Evolutionary conservation across 1,140 invertebrate genomes (phyloP).

Genomic region (Stegodyphus dumicola): DNA sequence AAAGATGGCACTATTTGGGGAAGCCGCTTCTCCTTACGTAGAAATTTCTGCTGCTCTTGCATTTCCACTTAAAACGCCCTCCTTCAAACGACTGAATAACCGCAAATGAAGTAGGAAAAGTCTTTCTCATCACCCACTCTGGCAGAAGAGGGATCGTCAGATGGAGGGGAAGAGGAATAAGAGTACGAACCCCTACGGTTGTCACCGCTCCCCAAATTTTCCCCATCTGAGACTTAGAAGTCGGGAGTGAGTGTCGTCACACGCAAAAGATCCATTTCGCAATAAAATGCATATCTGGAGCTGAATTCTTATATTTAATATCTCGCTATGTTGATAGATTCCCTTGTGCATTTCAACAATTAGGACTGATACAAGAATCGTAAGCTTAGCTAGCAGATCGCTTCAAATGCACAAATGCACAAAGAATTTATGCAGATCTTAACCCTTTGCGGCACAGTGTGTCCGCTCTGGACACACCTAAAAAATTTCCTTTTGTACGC

Average conservation of each 20-base stretch:
- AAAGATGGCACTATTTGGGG: background rate
- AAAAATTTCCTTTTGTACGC: no score
- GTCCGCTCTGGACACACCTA: no score
- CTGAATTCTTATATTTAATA: no score
- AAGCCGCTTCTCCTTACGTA: background rate
- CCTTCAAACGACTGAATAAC: background rate
- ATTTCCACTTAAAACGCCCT: slow-evolving; percentile 12
- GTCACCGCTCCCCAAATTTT: background rate
- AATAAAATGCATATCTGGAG: no score
- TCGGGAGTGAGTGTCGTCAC: background rate
- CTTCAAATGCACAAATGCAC: no score
- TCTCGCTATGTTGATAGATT: no score
- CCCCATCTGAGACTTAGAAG: background rate
- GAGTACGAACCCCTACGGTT: background rate
- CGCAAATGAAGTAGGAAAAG: slow-evolving; percentile 15
- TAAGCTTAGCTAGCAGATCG: no score
- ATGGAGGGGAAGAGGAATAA: background rate
- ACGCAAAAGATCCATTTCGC: background rate
- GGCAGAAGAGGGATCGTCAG: background rate
- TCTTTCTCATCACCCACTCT: background rate
- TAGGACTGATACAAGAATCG: no score
- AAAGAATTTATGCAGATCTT: no score
- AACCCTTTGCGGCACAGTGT: no score
- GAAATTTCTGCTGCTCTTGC: background rate
- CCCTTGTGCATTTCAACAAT: no score